Conservation (phyloP, 2,888 invertebrate genomes). For the Morpho achilles region DNA sequence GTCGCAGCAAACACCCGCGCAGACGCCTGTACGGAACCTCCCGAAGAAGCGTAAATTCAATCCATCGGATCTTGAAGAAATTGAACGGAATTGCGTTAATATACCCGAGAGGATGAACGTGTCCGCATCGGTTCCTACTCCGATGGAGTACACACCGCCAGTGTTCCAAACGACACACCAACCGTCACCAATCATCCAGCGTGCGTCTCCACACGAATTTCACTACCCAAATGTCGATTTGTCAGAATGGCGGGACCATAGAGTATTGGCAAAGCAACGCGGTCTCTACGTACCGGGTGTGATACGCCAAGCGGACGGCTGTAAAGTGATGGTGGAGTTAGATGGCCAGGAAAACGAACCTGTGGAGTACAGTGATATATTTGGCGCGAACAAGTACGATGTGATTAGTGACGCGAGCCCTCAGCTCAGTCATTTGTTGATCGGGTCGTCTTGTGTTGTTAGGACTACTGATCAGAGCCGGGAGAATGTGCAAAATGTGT, state of each 20-base stretch:
- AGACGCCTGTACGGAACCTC: conserved; percentile 85
- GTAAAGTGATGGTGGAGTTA: conserved; percentile 88
- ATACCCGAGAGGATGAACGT: conserved; percentile 38
- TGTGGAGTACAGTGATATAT: conserved; percentile 86
- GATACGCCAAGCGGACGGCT: conserved; percentile 85
- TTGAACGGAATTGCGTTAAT: conserved; percentile 73
- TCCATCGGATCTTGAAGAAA: conserved; percentile 87
- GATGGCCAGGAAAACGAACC: conserved; percentile 87
- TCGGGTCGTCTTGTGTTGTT: conserved; percentile 91
- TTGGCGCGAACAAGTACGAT: conserved; percentile 89
- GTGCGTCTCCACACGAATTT: conserved; percentile 79
- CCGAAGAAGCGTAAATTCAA: conserved; percentile 96
- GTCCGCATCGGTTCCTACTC: conserved; percentile 44
- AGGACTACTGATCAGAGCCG: conserved; percentile 79
- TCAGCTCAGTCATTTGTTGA: conserved; percentile 87
- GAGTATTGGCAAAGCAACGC: conserved; percentile 92
- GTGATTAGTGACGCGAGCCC: conserved; percentile 97
- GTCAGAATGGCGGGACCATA: conserved; percentile 95
- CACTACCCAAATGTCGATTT: conserved; percentile 87
- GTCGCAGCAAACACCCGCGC: conserved; percentile 65
- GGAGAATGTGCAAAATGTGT: conserved; percentile 84
- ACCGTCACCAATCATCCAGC: conserved; percentile 61
- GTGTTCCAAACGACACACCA: conserved; percentile 52
- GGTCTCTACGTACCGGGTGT: conserved; percentile 92
- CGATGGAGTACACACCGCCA: conserved; percentile 50